phyloP scores from a whole-genome alignment of 1,140 invertebrate species.

The Maconellicoccus hirsutus region DNA sequence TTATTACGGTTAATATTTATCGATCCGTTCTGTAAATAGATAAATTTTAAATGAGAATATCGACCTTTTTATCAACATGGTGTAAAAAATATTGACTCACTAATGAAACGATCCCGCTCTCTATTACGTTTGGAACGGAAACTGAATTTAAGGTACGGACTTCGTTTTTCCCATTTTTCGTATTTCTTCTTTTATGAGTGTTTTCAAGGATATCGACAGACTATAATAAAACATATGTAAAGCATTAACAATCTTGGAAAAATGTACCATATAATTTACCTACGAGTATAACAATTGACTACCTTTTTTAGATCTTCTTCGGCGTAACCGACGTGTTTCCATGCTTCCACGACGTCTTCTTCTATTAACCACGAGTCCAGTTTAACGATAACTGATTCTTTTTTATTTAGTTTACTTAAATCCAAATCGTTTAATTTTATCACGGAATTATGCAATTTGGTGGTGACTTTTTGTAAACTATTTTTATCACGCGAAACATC shows the following conservation, averaged over 20 bases:
- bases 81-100: background rate
- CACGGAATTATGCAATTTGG: background rate
- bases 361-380: background rate
- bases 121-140: background rate
- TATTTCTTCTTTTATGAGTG: too few species aligned
- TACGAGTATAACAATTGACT: background rate
- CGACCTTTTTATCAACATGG: background rate
- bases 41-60: background rate
- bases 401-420: background rate
- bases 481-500: background rate
- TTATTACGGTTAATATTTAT: conserved; percentile 34
- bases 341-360: background rate
- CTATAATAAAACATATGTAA: background rate
- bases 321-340: background rate
- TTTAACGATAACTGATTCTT: background rate
- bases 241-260: too few species aligned
- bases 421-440: background rate
- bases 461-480: background rate
- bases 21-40: background rate
- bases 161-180: too few species aligned
- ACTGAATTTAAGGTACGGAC: background rate
- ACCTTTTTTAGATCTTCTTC: background rate
- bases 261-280: too few species aligned
- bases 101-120: background rate
- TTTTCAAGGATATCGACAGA: too few species aligned